Evolutionary conservation across 2,888 invertebrate genomes (phyloP), one percentile per base, ranked within the genome.

Genomic region (Mythimna albipuncta): DNA sequence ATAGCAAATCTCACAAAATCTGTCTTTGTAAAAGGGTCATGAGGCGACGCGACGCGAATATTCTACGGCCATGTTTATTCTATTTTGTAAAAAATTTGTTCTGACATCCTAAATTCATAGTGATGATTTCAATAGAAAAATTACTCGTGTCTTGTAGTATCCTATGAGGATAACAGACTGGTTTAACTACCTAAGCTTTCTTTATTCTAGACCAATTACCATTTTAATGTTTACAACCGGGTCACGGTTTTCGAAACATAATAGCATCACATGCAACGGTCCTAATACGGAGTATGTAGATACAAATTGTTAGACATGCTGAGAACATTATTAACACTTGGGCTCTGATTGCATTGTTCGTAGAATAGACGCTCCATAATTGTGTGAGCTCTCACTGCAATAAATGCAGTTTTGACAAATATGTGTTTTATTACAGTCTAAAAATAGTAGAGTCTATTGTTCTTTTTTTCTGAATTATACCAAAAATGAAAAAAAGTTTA

Each of bases 301-400:
- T 87, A 76, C 81, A 85, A 88, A 86, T 83, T 89, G 87, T 87
- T 83, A 89, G 86, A 83, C 78, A 84, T 86, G 75, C 83, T 79
- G 68, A 76, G 82, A 73, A 75, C 68, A 78, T 64, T 75, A 85
- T 81, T 84, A 79, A 59, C 72, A 77, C 63, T 50, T 57, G 63
- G 72, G 68, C 69, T 83, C 88, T 92, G 93, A 94, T 89, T 93
- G 88, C 89, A 91, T 93, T 94, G 93, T 93, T 93, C 92, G 91
- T 90, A 63, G 54, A 90, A 90, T 91, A 77, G 83, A 74, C 84
- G 44, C 55, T 11, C 90, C 89, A 61, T 86, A 77, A 85, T 72
- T 54, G 87, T 26, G 19, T 38, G 21, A 64, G 70, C 59, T 69
- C 69, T 73, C 58, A 80, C 73, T 77, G 66, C 74, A 72, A 77